Conservation (phyloP, 2,888 invertebrate species). For the Catocala sponsa region DNA sequence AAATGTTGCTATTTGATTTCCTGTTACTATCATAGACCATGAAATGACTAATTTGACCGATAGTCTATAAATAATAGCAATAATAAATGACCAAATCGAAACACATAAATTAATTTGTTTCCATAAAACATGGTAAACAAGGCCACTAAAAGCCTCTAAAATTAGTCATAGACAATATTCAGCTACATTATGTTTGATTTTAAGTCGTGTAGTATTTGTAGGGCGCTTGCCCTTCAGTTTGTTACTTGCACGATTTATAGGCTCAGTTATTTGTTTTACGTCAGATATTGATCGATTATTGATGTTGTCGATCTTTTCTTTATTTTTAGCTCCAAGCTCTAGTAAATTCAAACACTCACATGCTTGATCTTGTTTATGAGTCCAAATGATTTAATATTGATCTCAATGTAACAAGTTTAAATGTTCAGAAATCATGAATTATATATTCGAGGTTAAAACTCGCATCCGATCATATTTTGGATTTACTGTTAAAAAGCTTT, state of each 20-base stretch:
- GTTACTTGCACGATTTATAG: constrained; percentile 72
- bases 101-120: constrained; percentile 12
- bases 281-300: constrained; percentile 83
- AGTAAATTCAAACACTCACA: constrained; percentile 47
- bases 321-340: constrained; percentile 60
- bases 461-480: constrained; percentile 6
- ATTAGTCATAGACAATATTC: constrained; percentile 20
- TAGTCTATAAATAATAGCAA: constrained; percentile 9
- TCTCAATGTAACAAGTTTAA: neutral
- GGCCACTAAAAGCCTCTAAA: constrained; percentile 5
- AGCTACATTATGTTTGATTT: neutral
- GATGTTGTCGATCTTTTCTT: constrained; percentile 64
- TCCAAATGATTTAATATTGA: neutral
- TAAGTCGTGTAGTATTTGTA: constrained; percentile 7
- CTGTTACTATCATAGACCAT: constrained; percentile 2
- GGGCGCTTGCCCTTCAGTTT: constrained; percentile 56
- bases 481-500: neutral
- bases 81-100: constrained; percentile 7
- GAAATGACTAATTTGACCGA: constrained; percentile 2
- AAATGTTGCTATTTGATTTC: constrained; percentile 18
- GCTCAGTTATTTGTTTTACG: constrained; percentile 82
- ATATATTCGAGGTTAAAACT: neutral
- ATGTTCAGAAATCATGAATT: neutral
- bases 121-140: constrained; percentile 24
- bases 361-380: neutral